Evolutionary conservation across 2,888 invertebrate genomes (phyloP).

Genomic region (Drosophila phalerata): DNA sequence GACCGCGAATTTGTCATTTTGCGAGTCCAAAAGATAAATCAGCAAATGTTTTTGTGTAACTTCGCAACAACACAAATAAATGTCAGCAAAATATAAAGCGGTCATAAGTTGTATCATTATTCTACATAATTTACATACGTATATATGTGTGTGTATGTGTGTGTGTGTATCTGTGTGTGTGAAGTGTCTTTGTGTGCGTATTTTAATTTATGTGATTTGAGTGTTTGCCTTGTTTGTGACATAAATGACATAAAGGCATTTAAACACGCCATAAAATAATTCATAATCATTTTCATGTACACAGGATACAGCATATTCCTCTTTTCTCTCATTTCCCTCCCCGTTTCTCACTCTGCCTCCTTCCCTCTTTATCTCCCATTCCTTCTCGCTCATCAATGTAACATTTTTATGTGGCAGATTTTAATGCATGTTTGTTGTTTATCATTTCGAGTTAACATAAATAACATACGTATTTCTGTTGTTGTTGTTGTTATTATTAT

Average conservation of each 20-base stretch:
- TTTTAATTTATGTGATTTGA: slow-evolving; percentile 82
- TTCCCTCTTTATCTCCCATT: neutral
- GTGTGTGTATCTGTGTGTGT: slow-evolving; percentile 12
- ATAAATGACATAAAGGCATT: slow-evolving; percentile 82
- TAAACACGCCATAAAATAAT: slow-evolving; percentile 84
- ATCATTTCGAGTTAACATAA: slow-evolving; percentile 65
- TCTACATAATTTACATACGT: slow-evolving; percentile 56
- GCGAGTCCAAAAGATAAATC: slow-evolving; percentile 64
- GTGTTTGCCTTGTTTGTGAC: slow-evolving; percentile 76
- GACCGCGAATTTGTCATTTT: slow-evolving; percentile 52
- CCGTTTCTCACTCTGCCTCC: neutral
- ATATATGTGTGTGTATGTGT: slow-evolving; percentile 2
- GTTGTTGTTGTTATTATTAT: slow-evolving; percentile 13
- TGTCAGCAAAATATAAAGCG: slow-evolving; percentile 70
- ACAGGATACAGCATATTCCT: slow-evolving; percentile 44
- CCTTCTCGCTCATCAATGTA: slow-evolving; percentile 46
- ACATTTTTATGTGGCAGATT: slow-evolving; percentile 66
- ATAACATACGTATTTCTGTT: slow-evolving; percentile 44
- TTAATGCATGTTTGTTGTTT: slow-evolving; percentile 76
- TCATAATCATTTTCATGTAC: slow-evolving; percentile 82
- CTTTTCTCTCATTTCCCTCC: slow-evolving; percentile 33
- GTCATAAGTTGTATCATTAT: slow-evolving; percentile 78
- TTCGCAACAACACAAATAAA: slow-evolving; percentile 58
- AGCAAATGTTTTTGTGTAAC: slow-evolving; percentile 47
- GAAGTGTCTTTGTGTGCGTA: slow-evolving; percentile 38